Conservation (phyloP, 2,797 vertebrate genomes). For the Psittacula derbiana region DNA sequence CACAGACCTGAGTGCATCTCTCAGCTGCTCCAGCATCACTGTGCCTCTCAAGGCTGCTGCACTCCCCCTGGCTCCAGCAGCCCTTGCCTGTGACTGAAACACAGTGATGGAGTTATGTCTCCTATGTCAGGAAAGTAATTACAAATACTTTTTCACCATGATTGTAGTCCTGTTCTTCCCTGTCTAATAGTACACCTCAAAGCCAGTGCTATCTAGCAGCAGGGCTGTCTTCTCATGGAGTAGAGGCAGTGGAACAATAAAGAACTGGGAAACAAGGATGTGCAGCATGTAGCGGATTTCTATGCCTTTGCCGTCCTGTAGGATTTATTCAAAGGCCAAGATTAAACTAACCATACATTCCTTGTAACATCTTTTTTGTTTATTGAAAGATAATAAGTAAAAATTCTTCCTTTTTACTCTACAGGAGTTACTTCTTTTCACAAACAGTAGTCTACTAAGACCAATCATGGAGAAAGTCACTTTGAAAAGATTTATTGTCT, state of each 20-base stretch:
- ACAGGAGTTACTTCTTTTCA: neutral
- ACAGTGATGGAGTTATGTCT: neutral
- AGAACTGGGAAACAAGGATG: neutral
- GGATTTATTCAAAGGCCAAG: neutral
- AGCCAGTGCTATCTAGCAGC: neutral
- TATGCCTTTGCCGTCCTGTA: neutral
- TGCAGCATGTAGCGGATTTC: neutral
- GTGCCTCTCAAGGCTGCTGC: rapidly evolving
- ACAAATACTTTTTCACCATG: neutral
- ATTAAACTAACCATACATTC: neutral
- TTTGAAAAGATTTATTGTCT: neutral
- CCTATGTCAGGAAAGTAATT: neutral
- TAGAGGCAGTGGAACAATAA: neutral
- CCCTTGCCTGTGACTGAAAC: rapidly evolving
- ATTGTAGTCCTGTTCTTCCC: neutral
- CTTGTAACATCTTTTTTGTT: neutral
- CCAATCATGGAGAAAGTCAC: neutral
- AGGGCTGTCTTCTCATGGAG: neutral
- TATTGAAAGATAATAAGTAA: neutral
- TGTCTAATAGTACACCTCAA: neutral
- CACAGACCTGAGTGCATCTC: neutral
- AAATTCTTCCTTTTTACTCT: neutral
- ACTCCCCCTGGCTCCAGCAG: neutral
- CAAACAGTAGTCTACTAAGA: neutral
- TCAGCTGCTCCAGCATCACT: neutral